Conservation (phyloP, 2,888 invertebrate species). For the Hypolimnas misippus region DNA sequence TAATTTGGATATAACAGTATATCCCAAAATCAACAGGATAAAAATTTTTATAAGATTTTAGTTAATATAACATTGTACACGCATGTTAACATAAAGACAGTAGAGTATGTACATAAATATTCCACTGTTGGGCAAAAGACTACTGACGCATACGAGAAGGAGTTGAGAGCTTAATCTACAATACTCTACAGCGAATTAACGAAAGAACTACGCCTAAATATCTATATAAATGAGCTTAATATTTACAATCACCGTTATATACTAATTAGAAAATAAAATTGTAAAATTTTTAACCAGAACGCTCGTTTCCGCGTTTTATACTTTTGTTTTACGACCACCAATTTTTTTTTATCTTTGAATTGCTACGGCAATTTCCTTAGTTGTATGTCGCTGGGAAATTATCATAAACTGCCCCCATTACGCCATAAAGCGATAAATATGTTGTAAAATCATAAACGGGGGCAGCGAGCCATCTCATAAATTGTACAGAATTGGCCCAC, state of each 20-base stretch:
- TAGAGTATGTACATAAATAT: too few species aligned
- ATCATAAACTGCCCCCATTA: conserved; percentile 68
- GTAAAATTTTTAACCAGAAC: not conserved
- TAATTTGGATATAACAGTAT: not conserved
- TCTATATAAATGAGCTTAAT: too few species aligned
- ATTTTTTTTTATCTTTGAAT: conserved; percentile 21
- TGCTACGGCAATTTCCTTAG: conserved; percentile 44
- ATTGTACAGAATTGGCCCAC: conserved; percentile 72
- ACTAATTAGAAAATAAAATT: not conserved
- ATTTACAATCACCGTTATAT: too few species aligned
- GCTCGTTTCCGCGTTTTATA: not conserved
- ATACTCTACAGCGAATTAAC: too few species aligned
- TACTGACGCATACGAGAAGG: too few species aligned
- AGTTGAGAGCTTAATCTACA: too few species aligned
- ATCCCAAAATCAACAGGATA: too few species aligned
- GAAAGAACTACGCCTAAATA: too few species aligned
- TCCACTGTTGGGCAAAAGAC: too few species aligned
- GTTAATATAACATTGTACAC: too few species aligned
- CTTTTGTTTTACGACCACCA: conserved; percentile 13
- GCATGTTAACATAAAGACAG: too few species aligned
- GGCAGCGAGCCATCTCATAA: conserved; percentile 72
- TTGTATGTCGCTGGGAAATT: conserved; percentile 55
- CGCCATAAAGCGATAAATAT: conserved; percentile 80
- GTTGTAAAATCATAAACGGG: conserved; percentile 80
- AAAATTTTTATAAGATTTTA: too few species aligned